Percentiles rank a stretch among this genome's conserved stretches.
phyloP scores from a whole-genome alignment of 2,888 invertebrate genomes.

The Bruchidius siliquastri region DNA sequence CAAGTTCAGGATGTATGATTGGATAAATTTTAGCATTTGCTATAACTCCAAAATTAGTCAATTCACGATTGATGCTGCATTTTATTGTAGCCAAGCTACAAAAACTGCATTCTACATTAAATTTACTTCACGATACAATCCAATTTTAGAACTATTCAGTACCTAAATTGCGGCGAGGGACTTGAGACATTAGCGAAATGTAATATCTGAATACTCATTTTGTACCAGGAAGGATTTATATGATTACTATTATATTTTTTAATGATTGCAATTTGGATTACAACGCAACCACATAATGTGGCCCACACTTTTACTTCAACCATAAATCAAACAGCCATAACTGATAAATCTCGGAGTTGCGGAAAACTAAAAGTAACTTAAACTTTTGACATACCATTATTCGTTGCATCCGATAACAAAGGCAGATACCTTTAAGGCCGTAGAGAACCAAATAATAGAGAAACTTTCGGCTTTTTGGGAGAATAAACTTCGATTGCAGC shows the following conservation, averaged over 20 bases:
- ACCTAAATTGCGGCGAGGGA: too few relatives aligned
- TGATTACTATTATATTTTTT: too few relatives aligned
- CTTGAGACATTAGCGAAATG: too few relatives aligned
- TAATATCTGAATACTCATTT: too few relatives aligned
- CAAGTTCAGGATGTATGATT: too few relatives aligned
- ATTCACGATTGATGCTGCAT: too few relatives aligned
- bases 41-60: too few relatives aligned
- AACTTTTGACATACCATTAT: conserved; percentile 28
- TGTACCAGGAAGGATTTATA: not conserved
- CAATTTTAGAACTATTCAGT: too few relatives aligned
- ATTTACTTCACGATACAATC: too few relatives aligned
- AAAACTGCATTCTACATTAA: too few relatives aligned
- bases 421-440: conserved; percentile 26
- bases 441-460: conserved; percentile 26
- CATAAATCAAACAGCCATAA: conserved; percentile 24
- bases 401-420: conserved; percentile 27
- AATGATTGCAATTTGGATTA: not conserved
- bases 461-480: conserved; percentile 23
- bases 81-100: too few relatives aligned
- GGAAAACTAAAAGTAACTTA: conserved; percentile 27
- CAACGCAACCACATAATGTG: not conserved
- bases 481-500: conserved; percentile 24
- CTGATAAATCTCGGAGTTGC: conserved; percentile 23
- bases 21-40: too few relatives aligned
- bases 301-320: conserved; percentile 4